Evolutionary conservation across 2,888 invertebrate genomes (phyloP), one percentile per base, ranked within the genome.

Genomic region (Drosophila meridiana): DNA sequence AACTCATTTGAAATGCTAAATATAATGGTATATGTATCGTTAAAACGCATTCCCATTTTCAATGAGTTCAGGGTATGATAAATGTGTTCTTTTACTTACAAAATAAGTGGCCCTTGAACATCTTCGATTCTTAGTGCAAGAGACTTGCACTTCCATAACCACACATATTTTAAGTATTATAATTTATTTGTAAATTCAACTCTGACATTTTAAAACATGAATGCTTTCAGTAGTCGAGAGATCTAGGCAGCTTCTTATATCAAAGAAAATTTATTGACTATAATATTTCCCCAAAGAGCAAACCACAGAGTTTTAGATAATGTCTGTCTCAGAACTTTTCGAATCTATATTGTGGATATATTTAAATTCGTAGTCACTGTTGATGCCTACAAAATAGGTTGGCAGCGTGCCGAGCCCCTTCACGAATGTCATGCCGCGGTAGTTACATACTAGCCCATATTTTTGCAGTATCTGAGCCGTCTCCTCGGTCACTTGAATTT

Each of bases 401-500:
- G 95, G 95, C 11, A 96, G 94, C 74, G 94, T 93, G 11, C 92
- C 93, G 45, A 94, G 94, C 0, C 97, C 97, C 93, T 97, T 97
- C 0, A 97, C 96, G 78, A 93, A 94, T 0, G 95, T 96, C 81
- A 95, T 94, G 0, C 96, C 97, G 34, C 97, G 94, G 76, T 94
- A 95, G 53, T 94, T 94, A 73, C 97, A 97, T 30, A 94, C 92
- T 62, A 96, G 94, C 30, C 95, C 96, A 83, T 95, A 95, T 72
- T 95, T 94, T 59, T 95, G 94, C 56, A 97, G 92, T 55, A 96
- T 94, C 8, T 93, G 91, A 0, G 96, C 96, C 0, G 97, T 96
- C 61, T 95, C 95, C 88, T 95, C 95, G 34, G 96, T 96, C 0
- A 96, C 96, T 93, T 97, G 97, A 85, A 97, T 97, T 91, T 95